Conservation (phyloP, 2,113 vertebrate genomes). For the Orycteropus afer region DNA sequence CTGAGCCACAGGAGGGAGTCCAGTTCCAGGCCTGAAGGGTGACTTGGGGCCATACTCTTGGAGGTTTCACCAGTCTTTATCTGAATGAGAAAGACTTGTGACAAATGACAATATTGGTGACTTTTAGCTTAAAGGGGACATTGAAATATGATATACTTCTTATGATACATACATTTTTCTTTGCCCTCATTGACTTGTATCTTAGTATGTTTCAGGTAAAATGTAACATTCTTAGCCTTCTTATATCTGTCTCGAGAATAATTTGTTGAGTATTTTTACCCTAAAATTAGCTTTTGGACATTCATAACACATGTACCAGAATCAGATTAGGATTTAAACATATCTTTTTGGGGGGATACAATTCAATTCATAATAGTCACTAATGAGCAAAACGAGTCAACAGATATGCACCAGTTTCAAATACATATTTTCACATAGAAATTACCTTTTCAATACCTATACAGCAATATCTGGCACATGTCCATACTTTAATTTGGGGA, state of each 20-base stretch:
- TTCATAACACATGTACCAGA: constrained; percentile 13
- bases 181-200: neutral
- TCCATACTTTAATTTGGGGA: constrained; percentile 41
- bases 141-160: neutral
- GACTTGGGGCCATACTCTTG: no score
- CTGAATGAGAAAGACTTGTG: neutral
- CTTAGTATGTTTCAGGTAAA: constrained; percentile 5
- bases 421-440: neutral
- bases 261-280: neutral
- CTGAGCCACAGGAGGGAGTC: no score
- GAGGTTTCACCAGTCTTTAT: no score
- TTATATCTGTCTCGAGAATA: neutral
- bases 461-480: neutral
- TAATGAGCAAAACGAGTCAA: neutral
- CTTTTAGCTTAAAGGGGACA: neutral
- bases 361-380: neutral
- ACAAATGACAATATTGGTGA: neutral
- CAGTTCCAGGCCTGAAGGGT: no score
- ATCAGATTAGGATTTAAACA: neutral
- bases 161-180: no score
- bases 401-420: neutral
- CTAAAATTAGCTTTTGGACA: constrained; percentile 19
- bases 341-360: neutral
- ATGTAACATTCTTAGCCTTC: neutral
- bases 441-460: neutral